Percentiles rank a stretch among this genome's conserved stretches.
These are phyloP conservation scores for Pocillopora verrucosa DNA, from an alignment of 64 coral and sea anemone species.

Conservation along the genomic window DNA sequence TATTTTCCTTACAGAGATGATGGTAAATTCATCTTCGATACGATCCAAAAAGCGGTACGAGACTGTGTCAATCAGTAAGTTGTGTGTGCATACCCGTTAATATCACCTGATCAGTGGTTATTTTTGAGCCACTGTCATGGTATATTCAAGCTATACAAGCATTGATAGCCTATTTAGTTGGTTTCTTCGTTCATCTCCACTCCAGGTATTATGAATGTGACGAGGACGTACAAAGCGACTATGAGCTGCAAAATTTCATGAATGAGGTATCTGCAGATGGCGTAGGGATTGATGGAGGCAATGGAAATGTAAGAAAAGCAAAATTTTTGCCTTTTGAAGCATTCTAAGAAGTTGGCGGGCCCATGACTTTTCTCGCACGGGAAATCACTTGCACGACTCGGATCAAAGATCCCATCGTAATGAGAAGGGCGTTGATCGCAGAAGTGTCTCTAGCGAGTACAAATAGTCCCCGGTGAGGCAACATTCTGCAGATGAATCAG, in stretches of 20 bases:
- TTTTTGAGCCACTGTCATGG: too few species aligned
- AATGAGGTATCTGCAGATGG: slow-evolving; percentile 33
- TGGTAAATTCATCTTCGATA: neutral
- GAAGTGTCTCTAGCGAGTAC: neutral
- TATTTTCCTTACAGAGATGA: slow-evolving; percentile 30
- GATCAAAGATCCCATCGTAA: too few species aligned
- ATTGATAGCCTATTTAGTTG: neutral
- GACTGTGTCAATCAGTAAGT: slow-evolving; percentile 12
- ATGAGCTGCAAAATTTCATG: slow-evolving; percentile 34
- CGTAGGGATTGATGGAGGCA: neutral
- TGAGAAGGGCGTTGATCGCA: neutral
- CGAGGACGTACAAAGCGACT: slow-evolving; percentile 12
- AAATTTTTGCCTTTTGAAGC: neutral
- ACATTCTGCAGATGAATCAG: neutral
- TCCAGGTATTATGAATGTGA: slow-evolving; percentile 12
- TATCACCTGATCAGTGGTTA: too few species aligned
- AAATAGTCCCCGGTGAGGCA: neutral
- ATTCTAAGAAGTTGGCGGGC: too few species aligned
- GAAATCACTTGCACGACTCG: too few species aligned
- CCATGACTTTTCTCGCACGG: too few species aligned
- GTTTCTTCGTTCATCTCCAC: neutral
- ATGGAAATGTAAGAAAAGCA: neutral
- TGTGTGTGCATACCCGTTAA: neutral
- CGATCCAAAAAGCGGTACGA: neutral
- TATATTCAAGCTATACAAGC: too few species aligned